These are phyloP conservation scores for Python bivittatus DNA, from an alignment of 2,113 vertebrate genomes.

Conservation along the genomic window DNA sequence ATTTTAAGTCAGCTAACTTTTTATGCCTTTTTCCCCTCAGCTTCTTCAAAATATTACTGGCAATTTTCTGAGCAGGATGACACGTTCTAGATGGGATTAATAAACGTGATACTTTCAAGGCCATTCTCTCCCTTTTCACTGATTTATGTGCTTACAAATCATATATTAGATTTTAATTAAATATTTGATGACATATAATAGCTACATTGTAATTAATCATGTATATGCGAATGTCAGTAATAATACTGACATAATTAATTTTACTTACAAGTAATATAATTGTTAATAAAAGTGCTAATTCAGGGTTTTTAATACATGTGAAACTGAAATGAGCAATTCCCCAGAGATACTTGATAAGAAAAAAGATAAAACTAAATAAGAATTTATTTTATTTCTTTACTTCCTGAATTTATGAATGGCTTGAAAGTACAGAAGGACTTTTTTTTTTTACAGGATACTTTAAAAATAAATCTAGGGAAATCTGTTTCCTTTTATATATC, in stretches of 20 bases:
- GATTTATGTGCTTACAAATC: background rate
- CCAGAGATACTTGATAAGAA: background rate
- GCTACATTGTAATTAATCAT: background rate
- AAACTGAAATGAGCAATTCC: background rate
- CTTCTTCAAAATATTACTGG: background rate
- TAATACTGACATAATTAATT: background rate
- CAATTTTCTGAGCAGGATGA: background rate
- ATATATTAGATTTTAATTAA: background rate
- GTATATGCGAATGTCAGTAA: background rate
- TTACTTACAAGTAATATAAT: background rate
- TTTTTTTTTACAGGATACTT: slow-evolving; percentile 1
- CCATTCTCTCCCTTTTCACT: background rate
- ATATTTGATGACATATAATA: background rate
- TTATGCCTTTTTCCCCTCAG: background rate
- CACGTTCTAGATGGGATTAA: background rate
- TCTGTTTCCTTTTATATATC: slow-evolving; percentile 42
- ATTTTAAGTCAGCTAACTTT: background rate
- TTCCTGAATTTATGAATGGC: slow-evolving; percentile 15
- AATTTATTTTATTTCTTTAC: background rate
- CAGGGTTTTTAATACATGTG: background rate
- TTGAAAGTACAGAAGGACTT: background rate
- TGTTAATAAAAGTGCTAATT: background rate
- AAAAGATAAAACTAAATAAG: background rate
- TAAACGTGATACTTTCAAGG: background rate
- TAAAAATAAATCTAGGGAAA: slow-evolving; percentile 10